A percentile compares a stretch with the other conserved stretches of the same genome.
These are phyloP conservation scores for Gambusia holbrooki DNA, from an alignment of 2,113 vertebrate genomes.

Conservation along the genomic window DNA sequence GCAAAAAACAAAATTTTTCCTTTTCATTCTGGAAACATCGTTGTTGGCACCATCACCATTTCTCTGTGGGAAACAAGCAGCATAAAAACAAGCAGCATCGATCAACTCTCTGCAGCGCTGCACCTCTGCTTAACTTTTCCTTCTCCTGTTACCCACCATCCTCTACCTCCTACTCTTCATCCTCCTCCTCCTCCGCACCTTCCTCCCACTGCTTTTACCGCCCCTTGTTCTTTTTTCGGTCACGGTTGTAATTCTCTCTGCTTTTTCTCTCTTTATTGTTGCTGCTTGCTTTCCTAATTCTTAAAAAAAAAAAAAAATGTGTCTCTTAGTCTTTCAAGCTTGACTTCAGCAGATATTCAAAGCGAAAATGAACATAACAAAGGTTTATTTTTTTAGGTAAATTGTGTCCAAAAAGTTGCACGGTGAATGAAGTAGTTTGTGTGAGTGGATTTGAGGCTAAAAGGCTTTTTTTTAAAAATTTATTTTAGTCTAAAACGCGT, in stretches of 20 bases:
- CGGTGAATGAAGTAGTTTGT: background rate
- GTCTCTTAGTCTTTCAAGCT: background rate
- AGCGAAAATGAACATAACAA: background rate
- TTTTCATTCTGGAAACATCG: background rate
- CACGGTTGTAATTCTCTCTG: slow-evolving; percentile 24
- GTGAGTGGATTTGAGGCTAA: background rate
- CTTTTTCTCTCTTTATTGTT: slow-evolving; percentile 1
- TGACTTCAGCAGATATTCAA: background rate
- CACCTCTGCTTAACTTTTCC: slow-evolving; percentile 46
- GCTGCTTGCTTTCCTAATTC: background rate
- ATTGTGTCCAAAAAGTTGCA: background rate
- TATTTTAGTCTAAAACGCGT: slow-evolving; percentile 7
- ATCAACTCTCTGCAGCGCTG: slow-evolving; percentile 16
- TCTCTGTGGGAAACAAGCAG: background rate
- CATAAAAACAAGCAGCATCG: slow-evolving; percentile 17
- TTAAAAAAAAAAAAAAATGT: too few relatives aligned
- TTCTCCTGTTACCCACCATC: slow-evolving; percentile 41
- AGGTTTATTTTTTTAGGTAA: background rate
- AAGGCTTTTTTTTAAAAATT: slow-evolving; percentile 13
- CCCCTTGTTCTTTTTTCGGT: slow-evolving; percentile 55
- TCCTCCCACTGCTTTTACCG: slow-evolving; percentile 58
- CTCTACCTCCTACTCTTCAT: slow-evolving; percentile 41
- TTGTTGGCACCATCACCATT: background rate
- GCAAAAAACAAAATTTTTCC: too few relatives aligned
- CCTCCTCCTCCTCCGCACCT: slow-evolving; percentile 61